These are phyloP conservation scores for Elachura formosa DNA, from an alignment of 2,113 vertebrate species.

Conservation along the genomic window DNA sequence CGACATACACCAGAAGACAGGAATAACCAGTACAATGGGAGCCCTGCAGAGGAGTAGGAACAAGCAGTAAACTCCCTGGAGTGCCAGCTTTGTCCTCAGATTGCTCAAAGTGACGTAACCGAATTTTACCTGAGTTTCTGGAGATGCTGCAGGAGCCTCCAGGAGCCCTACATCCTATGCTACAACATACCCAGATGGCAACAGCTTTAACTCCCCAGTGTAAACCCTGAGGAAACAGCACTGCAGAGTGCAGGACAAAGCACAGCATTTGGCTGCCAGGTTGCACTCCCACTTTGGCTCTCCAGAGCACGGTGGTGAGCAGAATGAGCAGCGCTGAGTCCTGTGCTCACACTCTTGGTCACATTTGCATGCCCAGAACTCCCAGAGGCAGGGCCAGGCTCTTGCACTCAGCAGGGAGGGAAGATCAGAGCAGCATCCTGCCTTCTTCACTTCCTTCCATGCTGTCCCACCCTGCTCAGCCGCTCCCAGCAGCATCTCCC, in stretches of 20 bases:
- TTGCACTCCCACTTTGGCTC: accelerated
- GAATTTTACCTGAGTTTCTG: background rate
- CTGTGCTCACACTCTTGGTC: background rate
- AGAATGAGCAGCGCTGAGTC: accelerated
- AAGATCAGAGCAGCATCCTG: background rate
- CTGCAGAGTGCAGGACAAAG: accelerated
- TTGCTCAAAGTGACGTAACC: background rate
- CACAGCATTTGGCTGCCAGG: accelerated
- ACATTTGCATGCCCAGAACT: background rate
- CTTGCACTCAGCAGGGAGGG: background rate
- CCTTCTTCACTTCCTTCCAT: background rate
- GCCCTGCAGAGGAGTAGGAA: background rate
- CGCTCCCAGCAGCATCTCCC: constrained; percentile 19
- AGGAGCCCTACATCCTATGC: accelerated
- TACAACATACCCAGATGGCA: background rate
- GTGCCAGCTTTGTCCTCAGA: background rate
- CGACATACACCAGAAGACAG: background rate
- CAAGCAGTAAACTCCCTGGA: background rate
- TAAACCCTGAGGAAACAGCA: background rate
- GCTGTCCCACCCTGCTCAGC: background rate
- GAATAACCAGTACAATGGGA: background rate
- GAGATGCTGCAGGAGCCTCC: background rate
- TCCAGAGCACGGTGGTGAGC: background rate
- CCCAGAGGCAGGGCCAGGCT: background rate
- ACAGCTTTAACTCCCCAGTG: background rate